phyloP scores from a whole-genome alignment of 2,113 vertebrate species.

The Paracanthobrama guichenoti region DNA sequence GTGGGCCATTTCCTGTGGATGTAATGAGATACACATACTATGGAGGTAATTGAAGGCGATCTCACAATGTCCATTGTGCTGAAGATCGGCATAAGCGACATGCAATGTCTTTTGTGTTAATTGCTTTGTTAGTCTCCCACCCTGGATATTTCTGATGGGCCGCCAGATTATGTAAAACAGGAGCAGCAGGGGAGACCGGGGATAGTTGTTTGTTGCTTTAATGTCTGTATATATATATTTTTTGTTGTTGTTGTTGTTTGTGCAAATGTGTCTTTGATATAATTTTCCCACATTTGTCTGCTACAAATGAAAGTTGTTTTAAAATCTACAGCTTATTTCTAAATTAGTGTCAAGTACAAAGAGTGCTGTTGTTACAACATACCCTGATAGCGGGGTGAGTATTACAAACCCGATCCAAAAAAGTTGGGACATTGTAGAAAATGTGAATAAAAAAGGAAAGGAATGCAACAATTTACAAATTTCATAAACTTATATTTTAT shows the following conservation, averaged over 20 bases:
- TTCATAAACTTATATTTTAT: too few relatives aligned
- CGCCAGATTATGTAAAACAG: background rate
- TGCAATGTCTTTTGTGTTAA: background rate
- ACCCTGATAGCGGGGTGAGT: background rate
- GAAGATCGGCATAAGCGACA: background rate
- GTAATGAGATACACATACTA: slow-evolving; percentile 3
- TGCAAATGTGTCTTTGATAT: background rate
- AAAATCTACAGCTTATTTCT: background rate
- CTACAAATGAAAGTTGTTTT: background rate
- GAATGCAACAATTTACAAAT: too few relatives aligned
- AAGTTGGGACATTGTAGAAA: too few relatives aligned
- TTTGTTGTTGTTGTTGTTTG: too few relatives aligned
- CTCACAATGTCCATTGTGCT: background rate
- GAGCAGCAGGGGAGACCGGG: too few relatives aligned
- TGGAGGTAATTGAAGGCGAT: background rate
- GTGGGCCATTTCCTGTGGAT: slow-evolving; percentile 19
- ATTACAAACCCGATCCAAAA: background rate
- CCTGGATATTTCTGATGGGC: background rate
- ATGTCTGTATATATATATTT: too few relatives aligned
- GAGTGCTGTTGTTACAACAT: background rate
- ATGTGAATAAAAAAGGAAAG: too few relatives aligned
- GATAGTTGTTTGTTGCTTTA: too few relatives aligned
- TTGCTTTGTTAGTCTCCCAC: slow-evolving; percentile 2
- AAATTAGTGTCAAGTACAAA: background rate
- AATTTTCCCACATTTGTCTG: background rate